Evolutionary conservation across 1,140 invertebrate species (phyloP), one percentile per base, ranked within the genome.

Genomic region (Anoplolepis gracilipes): DNA sequence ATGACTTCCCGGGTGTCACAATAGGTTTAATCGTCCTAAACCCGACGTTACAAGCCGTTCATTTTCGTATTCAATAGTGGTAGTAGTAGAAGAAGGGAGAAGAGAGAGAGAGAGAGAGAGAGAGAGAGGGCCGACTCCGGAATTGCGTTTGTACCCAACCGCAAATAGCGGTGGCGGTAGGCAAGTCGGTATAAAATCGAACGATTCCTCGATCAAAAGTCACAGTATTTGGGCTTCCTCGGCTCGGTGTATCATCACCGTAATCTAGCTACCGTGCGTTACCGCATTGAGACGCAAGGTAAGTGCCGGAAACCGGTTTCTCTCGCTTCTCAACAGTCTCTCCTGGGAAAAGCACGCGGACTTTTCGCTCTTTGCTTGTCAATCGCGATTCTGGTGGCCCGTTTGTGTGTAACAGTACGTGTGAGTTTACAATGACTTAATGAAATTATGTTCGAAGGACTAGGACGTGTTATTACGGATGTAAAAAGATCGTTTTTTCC

Each of bases 111-210:
- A 16, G 46, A 36, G 36, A 36, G 36, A 36, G 33, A 8, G 42
- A 46, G 13, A 11, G 53, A 53, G 61, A 67, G 75, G n/a, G 16
- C 5, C 53, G 49, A 1, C n/a, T 73, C 13, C 28, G 65, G 28
- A 82, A 73, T 79, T 28, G 64, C 62, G 62, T 5, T 36, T 28
- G 30, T 28, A 28, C 8, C 16, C 36, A 10, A 22, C 55, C 11
- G 76, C 76, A 78, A 78, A 78, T 30, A 67, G 62, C 61, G 25
- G 28, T 36, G 85, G 85, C 85, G 87, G 92, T 90, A 92, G 92
- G 92, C 89, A 86, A 84, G 85, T 64, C 76, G 75, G 64, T 93
- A 93, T 93, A 93, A 93, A 93, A 92, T 92, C 89, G 85, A 82
- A 91, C 87, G 85, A 88, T 59, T 76, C 85, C 70, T 77, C 85